Evolutionary conservation across 2,797 vertebrate genomes (phyloP).

Genomic region (Aeoliscus strigatus): DNA sequence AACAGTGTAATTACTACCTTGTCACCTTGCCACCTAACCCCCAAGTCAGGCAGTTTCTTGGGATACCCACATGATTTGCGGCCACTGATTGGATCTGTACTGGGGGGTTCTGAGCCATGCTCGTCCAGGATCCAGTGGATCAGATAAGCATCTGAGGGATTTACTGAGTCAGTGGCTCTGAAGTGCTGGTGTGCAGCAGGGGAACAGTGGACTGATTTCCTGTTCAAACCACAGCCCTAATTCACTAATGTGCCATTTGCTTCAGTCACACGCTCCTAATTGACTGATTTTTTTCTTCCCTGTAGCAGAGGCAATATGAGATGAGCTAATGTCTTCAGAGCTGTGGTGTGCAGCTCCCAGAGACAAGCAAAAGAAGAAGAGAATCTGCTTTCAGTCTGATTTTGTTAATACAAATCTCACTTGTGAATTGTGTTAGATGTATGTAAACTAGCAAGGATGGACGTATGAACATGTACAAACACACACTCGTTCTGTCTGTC

Average conservation of each 20-base stretch:
- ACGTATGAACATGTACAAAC: constrained; percentile 6
- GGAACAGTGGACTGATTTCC: constrained; percentile 62
- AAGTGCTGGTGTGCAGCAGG: constrained; percentile 69
- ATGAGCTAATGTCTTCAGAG: constrained; percentile 62
- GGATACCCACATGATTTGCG: not conserved
- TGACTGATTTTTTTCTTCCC: constrained; percentile 65
- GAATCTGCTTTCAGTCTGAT: constrained; percentile 8
- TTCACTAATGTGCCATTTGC: constrained; percentile 78
- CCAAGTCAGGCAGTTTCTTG: not conserved
- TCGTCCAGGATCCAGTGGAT: constrained; percentile 51
- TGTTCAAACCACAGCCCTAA: constrained; percentile 71
- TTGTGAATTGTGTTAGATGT: constrained; percentile 6
- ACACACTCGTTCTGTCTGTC: constrained; percentile 5
- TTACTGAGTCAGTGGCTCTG: constrained; percentile 60
- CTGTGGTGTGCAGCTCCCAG: constrained; percentile 42
- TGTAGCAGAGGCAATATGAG: constrained; percentile 61
- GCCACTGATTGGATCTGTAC: constrained; percentile 28
- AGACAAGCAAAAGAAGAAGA: constrained; percentile 15
- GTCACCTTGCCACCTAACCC: no score
- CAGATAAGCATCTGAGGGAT: constrained; percentile 61
- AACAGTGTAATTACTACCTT: no score
- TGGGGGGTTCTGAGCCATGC: constrained; percentile 25
- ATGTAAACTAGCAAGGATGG: constrained; percentile 16
- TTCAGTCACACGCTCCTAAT: constrained; percentile 71
- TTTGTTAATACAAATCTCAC: constrained; percentile 23